Evolutionary conservation across 2,797 vertebrate species (phyloP), one percentile per base, ranked within the genome.

Genomic region (Mastacembelus armatus): DNA sequence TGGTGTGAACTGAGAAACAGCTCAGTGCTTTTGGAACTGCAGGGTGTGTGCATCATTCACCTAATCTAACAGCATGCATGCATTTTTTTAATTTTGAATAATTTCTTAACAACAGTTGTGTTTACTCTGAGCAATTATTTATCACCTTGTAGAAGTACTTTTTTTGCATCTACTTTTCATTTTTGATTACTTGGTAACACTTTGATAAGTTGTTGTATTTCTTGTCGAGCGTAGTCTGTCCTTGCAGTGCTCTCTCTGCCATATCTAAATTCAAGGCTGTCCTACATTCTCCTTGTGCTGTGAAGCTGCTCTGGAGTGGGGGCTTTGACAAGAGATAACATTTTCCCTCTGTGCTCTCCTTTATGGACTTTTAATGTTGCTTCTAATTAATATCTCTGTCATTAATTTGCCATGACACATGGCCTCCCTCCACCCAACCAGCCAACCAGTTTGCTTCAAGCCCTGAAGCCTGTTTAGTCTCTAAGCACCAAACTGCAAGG

Each of bases 341-440:
- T 83, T 85, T 74, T 71, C 81, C 81, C 87, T 81, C 68, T 77
- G 52, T 66, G 44, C 85, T 69, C 77, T 80, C 75, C 72, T 89
- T 87, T 88, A 86, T 88, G 78, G 81, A 90, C 91, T 85, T 88
- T 72, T 85, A 88, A 90, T 70, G 85, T 90, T 88, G 78, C 81
- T 77, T 92, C 83, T 90, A 91, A 93, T 94, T 93, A 93, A 90
- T 85, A 83, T 92, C 86, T 74, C 59, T 84, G 78, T 67, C 77
- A 83, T 90, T 93, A 91, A 94, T 92, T 88, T 78, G 66, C 76
- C 49, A 64, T 91, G 93, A 93, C 92, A 90, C 74, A 73, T 83
- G 60, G 48, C 74, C 78, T 76, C 49, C 67, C 70, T 72, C 63
- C 56, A 57, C 52, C 42, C 78, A 61, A 0, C 58, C 74, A 84